Base-by-base conservation (phyloP, 1,140 invertebrate genomes). In the Penaeus indicus region DNA sequence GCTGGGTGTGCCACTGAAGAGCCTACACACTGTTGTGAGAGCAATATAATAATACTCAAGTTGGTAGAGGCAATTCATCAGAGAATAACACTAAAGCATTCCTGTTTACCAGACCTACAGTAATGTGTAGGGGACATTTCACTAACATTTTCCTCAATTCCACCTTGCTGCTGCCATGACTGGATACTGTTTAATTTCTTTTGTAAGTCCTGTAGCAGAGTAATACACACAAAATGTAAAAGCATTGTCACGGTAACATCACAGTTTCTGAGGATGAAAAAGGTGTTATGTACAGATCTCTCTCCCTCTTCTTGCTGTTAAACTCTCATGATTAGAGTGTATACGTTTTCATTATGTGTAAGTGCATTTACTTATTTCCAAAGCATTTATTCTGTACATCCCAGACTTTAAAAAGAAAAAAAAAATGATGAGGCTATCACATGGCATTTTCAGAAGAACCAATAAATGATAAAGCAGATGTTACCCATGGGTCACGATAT, bases 381-480 rank as follows among this genome's bases (percentile, higher is more conserved):
- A 54, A 72, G n/a, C 42, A 60, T 69, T 72, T 72, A n/a, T 72
- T 72, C 21, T 84, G 38, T 69, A 69, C 25, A 77, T 85, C 60
- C 21, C 32, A 60, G 54, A 85, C 72, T 69, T 62, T 61, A 75
- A 27, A 72, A n/a, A 25, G 42, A 32, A 75, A 32, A 38, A 75
- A 85, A n/a, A 72, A 47, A 47, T 27, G 21, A 72, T n/a, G 67
- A 85, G 67, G 84, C 67, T 75, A 85, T 27, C 32, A 21, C 19
- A 85, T 61, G 54, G 84, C 84, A 75, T 85, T 75, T 85, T 32
- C 61, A 21, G 54, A n/a, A 85, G 21, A 54, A 85, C 84, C 69
- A 77, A 77, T 38, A 32, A 85, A 27, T 72, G 27, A 75, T 38
- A 27, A 75, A 75, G 27, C 42, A 75, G 54, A 54, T 54, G 54